Conservation (phyloP, 2,888 invertebrate species). For the Tinea semifulvella region DNA sequence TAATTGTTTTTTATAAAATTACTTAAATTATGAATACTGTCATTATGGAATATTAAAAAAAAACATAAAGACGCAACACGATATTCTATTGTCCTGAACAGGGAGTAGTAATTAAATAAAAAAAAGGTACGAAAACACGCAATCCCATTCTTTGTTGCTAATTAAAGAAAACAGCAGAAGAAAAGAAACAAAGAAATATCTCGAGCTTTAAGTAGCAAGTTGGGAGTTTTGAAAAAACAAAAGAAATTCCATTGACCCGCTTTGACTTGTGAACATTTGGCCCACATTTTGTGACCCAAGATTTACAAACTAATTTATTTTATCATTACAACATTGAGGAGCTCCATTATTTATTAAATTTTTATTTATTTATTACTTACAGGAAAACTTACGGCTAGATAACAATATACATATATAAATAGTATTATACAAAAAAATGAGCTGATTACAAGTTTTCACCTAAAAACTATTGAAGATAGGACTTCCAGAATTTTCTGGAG, state of each 20-base stretch:
- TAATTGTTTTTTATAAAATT: no score
- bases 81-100: constrained; percentile 44
- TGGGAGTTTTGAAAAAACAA: constrained; percentile 43
- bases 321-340: neutral
- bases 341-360: no score
- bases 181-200: constrained; percentile 49
- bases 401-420: no score
- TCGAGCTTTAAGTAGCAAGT: constrained; percentile 53
- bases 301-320: neutral
- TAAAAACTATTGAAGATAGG: no score
- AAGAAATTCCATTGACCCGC: neutral
- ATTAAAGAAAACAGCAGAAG: constrained; percentile 54
- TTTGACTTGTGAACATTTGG: neutral
- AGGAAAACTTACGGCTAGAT: no score
- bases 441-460: no score
- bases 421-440: no score
- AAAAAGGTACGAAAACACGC: constrained; percentile 56
- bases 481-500: no score
- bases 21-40: no score
- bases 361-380: no score
- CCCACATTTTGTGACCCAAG: neutral
- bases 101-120: constrained; percentile 54
- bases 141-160: constrained; percentile 59
- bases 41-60: no score
- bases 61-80: constrained; percentile 2